phyloP scores from a whole-genome alignment of 2,797 vertebrate species.

The Hyperoplus immaculatus region DNA sequence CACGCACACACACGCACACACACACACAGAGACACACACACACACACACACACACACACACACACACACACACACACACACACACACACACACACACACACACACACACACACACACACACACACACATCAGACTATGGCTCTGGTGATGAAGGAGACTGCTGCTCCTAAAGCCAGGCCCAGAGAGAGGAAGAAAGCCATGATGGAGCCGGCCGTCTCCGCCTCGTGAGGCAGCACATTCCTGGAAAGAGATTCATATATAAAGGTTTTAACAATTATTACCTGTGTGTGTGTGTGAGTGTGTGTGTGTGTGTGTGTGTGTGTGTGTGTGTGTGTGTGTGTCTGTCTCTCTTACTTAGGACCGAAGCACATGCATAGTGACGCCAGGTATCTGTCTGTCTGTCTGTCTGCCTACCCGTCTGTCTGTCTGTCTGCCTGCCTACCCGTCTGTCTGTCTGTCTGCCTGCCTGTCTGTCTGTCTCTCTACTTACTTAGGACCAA shows the following conservation, averaged over 20 bases:
- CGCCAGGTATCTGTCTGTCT: conserved; percentile 89
- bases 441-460: too few species aligned
- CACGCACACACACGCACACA: too few species aligned
- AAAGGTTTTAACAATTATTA: too few species aligned
- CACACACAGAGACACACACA: neutral
- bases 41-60: neutral
- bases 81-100: neutral
- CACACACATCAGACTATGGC: conserved; percentile 78
- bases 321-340: too few species aligned
- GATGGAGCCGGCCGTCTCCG: conserved; percentile 92
- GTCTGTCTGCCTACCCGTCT: too few species aligned
- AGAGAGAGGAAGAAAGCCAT: conserved; percentile 95
- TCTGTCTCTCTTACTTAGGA: neutral
- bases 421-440: too few species aligned
- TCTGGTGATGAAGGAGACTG: conserved; percentile 89
- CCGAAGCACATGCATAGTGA: conserved; percentile 71
- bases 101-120: neutral
- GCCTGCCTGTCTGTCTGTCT: too few species aligned
- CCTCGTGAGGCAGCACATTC: conserved; percentile 89
- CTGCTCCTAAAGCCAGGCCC: conserved; percentile 92
- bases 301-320: too few species aligned
- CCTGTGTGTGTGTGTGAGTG: too few species aligned
- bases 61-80: neutral
- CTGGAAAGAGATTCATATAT: conserved; percentile 58
- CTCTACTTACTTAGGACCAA: conserved; percentile 91